A percentile compares a stretch with the other conserved stretches of the same genome.
phyloP scores from a whole-genome alignment of 1,140 invertebrate genomes.

The Triops longicaudatus region DNA sequence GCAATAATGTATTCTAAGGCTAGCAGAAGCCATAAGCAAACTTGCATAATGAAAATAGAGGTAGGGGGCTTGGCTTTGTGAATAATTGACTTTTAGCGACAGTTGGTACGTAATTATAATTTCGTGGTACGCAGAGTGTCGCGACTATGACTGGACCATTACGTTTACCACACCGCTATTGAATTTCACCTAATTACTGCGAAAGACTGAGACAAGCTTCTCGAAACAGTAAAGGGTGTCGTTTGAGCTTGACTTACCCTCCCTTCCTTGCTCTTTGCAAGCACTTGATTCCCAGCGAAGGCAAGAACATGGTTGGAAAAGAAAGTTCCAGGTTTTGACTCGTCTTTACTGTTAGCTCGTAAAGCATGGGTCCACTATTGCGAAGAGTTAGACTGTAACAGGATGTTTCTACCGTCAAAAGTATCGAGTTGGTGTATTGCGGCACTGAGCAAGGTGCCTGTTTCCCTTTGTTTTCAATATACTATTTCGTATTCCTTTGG shows the following conservation, averaged over 20 bases:
- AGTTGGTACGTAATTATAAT: slow-evolving; percentile 9
- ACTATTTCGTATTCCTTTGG: too few relatives aligned
- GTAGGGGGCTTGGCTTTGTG: background rate
- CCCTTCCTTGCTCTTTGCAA: background rate
- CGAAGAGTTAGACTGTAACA: too few relatives aligned
- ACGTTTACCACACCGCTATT: background rate
- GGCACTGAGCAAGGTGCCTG: too few relatives aligned
- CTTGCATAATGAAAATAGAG: background rate
- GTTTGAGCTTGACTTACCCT: background rate
- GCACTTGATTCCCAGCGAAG: too few relatives aligned
- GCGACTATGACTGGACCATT: background rate
- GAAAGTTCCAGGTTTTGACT: too few relatives aligned
- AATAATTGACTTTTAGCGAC: background rate
- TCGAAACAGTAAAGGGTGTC: background rate
- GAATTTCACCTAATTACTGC: background rate
- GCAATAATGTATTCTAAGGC: background rate
- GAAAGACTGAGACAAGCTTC: background rate
- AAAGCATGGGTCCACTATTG: too few relatives aligned
- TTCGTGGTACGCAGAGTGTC: background rate
- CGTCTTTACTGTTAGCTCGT: too few relatives aligned
- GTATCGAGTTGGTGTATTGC: too few relatives aligned
- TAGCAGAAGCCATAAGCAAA: background rate
- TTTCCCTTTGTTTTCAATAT: too few relatives aligned
- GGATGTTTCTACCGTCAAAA: too few relatives aligned
- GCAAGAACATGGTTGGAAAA: too few relatives aligned